A percentile compares a stretch with the other conserved stretches of the same genome.
Conservation (phyloP, 1,140 invertebrate genomes). For the Ceratitis capitata region DNA sequence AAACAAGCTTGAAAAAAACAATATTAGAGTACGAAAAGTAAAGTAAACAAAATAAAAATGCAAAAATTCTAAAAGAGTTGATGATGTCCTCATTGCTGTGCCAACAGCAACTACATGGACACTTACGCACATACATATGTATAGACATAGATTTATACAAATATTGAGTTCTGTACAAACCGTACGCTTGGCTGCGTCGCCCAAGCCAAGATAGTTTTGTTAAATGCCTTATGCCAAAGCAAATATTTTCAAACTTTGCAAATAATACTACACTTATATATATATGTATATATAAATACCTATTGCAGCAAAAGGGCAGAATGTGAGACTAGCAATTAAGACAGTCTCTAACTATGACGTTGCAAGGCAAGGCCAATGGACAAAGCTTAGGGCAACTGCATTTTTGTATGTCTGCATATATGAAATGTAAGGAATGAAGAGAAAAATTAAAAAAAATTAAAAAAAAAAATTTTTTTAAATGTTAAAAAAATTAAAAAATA, state of each 20-base stretch:
- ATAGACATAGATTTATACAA: background rate
- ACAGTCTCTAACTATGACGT: background rate
- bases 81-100: background rate
- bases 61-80: conserved; percentile 2
- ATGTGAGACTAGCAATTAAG: background rate
- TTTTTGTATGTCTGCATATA: background rate
- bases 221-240: conserved; percentile 23
- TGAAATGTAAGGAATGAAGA: background rate
- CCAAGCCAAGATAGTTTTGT: background rate
- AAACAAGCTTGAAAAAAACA: too few species aligned
- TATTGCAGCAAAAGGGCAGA: background rate
- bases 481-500: background rate
- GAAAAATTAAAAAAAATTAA: background rate
- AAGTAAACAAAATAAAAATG: background rate
- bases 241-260: conserved; percentile 23
- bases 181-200: background rate
- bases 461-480: background rate
- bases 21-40: background rate
- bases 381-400: background rate
- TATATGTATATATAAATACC: too few species aligned
- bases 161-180: background rate
- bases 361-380: background rate
- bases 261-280: background rate
- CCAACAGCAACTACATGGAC: background rate
- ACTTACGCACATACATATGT: background rate